Evolutionary conservation across 2,797 vertebrate genomes (phyloP).

Genomic region (Vespertilio murinus): DNA sequence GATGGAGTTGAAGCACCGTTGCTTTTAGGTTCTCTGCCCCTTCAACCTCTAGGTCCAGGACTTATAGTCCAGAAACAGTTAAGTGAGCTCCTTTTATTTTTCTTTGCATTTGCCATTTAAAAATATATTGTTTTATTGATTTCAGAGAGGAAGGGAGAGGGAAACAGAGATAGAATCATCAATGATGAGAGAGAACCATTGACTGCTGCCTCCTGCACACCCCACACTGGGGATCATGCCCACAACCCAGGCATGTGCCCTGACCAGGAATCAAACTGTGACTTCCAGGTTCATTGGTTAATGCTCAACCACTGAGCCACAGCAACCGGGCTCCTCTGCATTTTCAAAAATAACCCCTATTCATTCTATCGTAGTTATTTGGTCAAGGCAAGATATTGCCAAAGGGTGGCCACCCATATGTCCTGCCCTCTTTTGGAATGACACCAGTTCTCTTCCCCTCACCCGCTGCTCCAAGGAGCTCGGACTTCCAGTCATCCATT

Average conservation of each 20-base stretch:
- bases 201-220: not conserved
- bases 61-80: not conserved
- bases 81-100: not conserved
- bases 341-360: not conserved
- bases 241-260: not conserved
- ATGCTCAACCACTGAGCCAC: not conserved
- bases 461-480: not conserved
- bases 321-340: not conserved
- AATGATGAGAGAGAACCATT: not conserved
- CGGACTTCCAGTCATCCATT: not conserved
- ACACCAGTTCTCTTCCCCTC: not conserved
- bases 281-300: too few species aligned
- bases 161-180: not conserved
- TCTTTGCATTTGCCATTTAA: not conserved
- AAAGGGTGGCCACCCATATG: not conserved
- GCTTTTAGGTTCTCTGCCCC: not conserved
- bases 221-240: not conserved
- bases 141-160: not conserved
- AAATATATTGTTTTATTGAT: not conserved
- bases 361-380: not conserved
- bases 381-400: not conserved
- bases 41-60: not conserved
- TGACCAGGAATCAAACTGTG: too few species aligned
- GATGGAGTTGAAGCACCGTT: not conserved
- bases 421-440: not conserved